Percentiles rank a stretch among this genome's conserved stretches.
These are phyloP conservation scores for Petrocephalus zakoni DNA, from an alignment of 2,113 vertebrate species.

Conservation along the genomic window DNA sequence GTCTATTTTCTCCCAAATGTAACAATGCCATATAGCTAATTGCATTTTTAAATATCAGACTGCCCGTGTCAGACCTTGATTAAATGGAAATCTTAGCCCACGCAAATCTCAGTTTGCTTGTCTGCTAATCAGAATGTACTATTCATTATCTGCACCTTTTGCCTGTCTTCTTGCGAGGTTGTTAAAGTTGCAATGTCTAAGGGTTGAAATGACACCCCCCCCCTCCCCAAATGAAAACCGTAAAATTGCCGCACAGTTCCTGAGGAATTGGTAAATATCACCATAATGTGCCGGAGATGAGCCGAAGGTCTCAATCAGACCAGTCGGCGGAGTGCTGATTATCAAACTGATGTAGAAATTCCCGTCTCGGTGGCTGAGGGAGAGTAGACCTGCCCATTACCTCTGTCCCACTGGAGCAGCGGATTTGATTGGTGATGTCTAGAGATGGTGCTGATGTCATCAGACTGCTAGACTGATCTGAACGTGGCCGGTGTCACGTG, in stretches of 20 bases:
- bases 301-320: conserved; percentile 56
- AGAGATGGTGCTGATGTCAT: conserved; percentile 43
- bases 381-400: conserved; percentile 36
- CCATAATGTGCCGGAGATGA: conserved; percentile 44
- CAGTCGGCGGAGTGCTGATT: conserved; percentile 58
- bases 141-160: conserved; percentile 32
- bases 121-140: conserved; percentile 47
- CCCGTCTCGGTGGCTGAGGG: conserved; percentile 37
- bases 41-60: conserved; percentile 55
- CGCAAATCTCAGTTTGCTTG: conserved; percentile 46
- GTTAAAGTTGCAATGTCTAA: conserved; percentile 13
- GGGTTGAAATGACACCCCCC: conserved; percentile 23
- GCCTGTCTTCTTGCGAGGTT: background rate
- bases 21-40: conserved; percentile 53
- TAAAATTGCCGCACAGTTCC: conserved; percentile 42
- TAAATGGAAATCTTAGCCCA: conserved; percentile 54
- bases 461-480: conserved; percentile 29
- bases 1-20: conserved; percentile 58
- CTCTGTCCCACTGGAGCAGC: conserved; percentile 27
- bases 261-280: conserved; percentile 46
- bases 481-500: background rate
- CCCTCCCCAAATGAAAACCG: conserved; percentile 43
- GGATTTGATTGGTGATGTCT: conserved; percentile 39
- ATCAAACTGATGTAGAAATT: conserved; percentile 61
- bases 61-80: conserved; percentile 57